Percentiles rank a stretch among this genome's conserved stretches.
These are phyloP conservation scores for Idaea straminata DNA, from an alignment of 2,888 invertebrate genomes.

Conservation along the genomic window DNA sequence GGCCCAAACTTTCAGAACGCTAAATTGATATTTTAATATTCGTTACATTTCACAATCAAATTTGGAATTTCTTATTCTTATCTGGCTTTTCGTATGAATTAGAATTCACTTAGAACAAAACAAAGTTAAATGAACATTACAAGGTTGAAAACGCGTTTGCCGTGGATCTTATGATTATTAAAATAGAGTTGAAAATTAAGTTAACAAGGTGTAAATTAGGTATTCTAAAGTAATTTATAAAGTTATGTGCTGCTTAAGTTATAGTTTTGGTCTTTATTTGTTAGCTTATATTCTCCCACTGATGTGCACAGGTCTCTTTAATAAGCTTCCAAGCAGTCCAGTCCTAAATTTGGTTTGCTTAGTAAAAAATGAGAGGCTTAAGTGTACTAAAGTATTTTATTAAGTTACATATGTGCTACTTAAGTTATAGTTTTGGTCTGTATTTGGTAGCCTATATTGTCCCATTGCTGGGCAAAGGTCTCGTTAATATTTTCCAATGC, in stretches of 20 bases:
- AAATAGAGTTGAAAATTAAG: conserved; percentile 2
- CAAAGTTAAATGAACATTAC: neutral
- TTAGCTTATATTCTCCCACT: neutral
- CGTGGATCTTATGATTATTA: neutral
- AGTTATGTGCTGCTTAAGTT: conserved; percentile 18
- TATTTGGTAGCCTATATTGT: too few species aligned
- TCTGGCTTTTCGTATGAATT: neutral
- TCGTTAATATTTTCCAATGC: too few species aligned
- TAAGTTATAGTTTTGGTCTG: too few species aligned
- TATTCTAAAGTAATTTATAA: conserved; percentile 19
- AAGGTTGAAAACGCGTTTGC: neutral
- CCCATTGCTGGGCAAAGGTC: too few species aligned
- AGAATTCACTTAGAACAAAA: neutral
- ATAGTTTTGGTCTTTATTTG: conserved; percentile 14
- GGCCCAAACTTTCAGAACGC: conserved; percentile 19
- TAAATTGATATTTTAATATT: conserved; percentile 58
- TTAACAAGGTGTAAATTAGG: neutral
- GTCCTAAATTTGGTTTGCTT: too few species aligned
- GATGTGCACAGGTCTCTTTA: neutral
- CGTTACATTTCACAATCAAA: conserved; percentile 35
- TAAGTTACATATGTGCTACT: too few species aligned
- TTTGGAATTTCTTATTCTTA: conserved; percentile 38
- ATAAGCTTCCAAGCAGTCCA: too few species aligned
- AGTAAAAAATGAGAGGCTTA: too few species aligned
- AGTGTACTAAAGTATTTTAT: too few species aligned